A percentile compares a stretch with the other conserved stretches of the same genome.
These are phyloP conservation scores for Rissa tridactyla DNA, from an alignment of 2,113 vertebrate genomes.

Conservation along the genomic window DNA sequence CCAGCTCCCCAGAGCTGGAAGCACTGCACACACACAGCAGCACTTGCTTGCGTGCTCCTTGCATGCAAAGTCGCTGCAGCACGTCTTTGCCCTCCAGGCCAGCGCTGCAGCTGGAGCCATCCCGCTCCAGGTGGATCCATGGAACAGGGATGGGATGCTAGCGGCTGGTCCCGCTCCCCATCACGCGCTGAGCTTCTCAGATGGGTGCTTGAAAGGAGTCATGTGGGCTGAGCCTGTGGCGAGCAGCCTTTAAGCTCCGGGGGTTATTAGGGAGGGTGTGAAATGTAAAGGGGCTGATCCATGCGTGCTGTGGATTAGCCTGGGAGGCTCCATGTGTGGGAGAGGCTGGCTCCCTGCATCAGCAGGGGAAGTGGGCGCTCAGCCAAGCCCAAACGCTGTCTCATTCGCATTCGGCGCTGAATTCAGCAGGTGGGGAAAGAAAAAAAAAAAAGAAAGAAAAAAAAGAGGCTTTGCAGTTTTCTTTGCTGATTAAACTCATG, in stretches of 20 bases:
- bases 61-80: too few relatives aligned
- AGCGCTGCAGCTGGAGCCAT: fast-evolving
- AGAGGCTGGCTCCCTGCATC: not conserved
- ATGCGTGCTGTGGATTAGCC: not conserved
- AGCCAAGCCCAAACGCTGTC: constrained; percentile 13
- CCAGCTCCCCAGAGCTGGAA: not conserved
- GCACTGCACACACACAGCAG: fast-evolving
- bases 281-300: not conserved
- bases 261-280: not conserved
- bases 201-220: fast-evolving
- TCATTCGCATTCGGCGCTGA: not conserved
- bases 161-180: fast-evolving
- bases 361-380: not conserved
- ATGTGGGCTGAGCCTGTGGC: fast-evolving
- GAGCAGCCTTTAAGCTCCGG: not conserved
- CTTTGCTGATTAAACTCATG: constrained; percentile 61
- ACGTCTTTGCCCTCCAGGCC: not conserved
- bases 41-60: fast-evolving
- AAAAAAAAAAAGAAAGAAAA: not conserved
- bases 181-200: fast-evolving
- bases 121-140: not conserved
- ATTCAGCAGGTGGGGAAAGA: constrained; percentile 57
- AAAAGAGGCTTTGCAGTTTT: constrained; percentile 43
- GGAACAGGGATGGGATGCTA: not conserved
- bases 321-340: not conserved